Conservation (phyloP, 2,797 vertebrate species). For the Pterois miles region DNA sequence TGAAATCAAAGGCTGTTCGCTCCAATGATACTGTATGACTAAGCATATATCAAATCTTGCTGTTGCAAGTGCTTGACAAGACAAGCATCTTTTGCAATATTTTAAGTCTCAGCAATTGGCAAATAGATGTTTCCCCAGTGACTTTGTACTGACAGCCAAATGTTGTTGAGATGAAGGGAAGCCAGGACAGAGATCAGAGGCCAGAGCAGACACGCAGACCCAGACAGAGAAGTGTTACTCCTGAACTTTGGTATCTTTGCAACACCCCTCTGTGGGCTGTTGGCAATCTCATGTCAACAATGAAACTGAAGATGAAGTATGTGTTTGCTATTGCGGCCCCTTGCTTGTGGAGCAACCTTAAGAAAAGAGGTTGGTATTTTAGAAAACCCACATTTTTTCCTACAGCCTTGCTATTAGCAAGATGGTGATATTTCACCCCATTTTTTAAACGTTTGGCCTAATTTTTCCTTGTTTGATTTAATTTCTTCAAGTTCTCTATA, state of each 20-base stretch:
- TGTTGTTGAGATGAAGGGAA: constrained; percentile 53
- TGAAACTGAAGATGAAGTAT: constrained; percentile 18
- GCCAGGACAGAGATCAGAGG: constrained; percentile 67
- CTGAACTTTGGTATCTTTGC: constrained; percentile 65
- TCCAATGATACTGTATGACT: constrained; percentile 39
- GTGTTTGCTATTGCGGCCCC: constrained; percentile 17
- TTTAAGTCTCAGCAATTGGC: constrained; percentile 64
- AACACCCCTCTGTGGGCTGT: constrained; percentile 49
- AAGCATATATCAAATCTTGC: constrained; percentile 56
- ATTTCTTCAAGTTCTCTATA: neutral
- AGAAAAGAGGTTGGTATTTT: neutral
- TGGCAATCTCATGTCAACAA: constrained; percentile 37
- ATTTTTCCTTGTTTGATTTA: neutral
- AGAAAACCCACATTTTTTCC: neutral
- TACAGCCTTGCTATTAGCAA: neutral
- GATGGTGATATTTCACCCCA: neutral
- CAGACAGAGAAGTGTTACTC: constrained; percentile 50
- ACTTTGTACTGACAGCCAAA: constrained; percentile 58
- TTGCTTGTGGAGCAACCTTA: constrained; percentile 30
- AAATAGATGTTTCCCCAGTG: constrained; percentile 55
- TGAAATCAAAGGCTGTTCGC: constrained; percentile 48
- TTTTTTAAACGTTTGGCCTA: neutral
- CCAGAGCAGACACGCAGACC: constrained; percentile 39
- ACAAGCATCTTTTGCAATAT: constrained; percentile 69
- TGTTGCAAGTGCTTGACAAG: constrained; percentile 58